These are phyloP conservation scores for Rhyacophila evoluta DNA, from an alignment of 2,888 invertebrate species.

Conservation along the genomic window DNA sequence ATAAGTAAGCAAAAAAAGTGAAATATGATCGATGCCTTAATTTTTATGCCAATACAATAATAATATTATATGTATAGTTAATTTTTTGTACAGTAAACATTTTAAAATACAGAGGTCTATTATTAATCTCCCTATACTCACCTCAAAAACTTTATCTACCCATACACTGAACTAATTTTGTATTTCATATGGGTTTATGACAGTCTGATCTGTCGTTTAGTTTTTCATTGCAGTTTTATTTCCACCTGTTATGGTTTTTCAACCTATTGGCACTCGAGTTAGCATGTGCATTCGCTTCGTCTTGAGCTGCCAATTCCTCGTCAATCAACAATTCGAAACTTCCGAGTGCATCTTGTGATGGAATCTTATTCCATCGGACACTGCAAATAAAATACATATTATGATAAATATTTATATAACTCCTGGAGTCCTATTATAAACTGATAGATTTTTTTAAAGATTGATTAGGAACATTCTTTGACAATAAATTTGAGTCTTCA, in stretches of 20 bases:
- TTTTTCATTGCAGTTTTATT: constrained; percentile 33
- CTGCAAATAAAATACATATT: constrained; percentile 59
- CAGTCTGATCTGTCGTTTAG: too few relatives aligned
- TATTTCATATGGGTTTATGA: too few relatives aligned
- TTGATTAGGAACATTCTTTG: too few relatives aligned
- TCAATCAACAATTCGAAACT: constrained; percentile 88
- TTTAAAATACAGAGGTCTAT: not conserved
- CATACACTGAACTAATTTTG: too few relatives aligned
- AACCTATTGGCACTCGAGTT: constrained; percentile 39
- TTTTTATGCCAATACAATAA: constrained; percentile 26
- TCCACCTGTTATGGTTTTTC: constrained; percentile 53
- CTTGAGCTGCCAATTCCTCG: constrained; percentile 81
- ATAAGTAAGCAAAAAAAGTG: constrained; percentile 35
- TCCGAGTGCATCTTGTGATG: constrained; percentile 79
- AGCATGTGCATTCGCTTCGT: constrained; percentile 62
- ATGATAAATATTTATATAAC: too few relatives aligned
- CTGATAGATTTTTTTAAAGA: too few relatives aligned
- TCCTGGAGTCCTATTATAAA: too few relatives aligned
- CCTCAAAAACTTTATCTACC: too few relatives aligned
- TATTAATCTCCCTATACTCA: too few relatives aligned
- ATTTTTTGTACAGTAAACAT: not conserved
- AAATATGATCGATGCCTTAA: not conserved
- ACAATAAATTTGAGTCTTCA: too few relatives aligned
- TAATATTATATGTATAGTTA: not conserved
- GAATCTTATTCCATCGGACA: constrained; percentile 88